These are phyloP conservation scores for Drosophila pandora DNA, from an alignment of 1,140 invertebrate species.

Conservation along the genomic window DNA sequence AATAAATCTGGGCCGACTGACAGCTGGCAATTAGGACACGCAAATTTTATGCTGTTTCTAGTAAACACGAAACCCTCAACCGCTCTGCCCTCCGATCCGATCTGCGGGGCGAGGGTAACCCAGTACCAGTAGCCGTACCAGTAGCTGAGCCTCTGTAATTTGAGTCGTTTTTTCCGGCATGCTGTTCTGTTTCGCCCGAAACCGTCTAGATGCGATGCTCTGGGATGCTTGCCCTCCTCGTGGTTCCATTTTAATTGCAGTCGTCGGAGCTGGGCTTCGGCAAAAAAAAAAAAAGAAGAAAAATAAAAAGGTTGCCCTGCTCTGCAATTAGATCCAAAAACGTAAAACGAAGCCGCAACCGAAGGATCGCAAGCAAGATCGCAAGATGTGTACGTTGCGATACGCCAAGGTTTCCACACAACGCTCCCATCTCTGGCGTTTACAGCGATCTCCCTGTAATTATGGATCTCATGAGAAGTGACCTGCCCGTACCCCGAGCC, in stretches of 20 bases:
- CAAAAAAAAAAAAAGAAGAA: conserved; percentile 19
- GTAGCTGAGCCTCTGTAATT: conserved; percentile 61
- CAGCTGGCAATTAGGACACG: conserved; percentile 68
- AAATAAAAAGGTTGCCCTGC: conserved; percentile 55
- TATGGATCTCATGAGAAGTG: conserved; percentile 53
- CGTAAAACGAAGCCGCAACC: conserved; percentile 74
- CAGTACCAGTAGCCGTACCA: conserved; percentile 38
- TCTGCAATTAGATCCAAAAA: conserved; percentile 78
- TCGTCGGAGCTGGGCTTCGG: conserved; percentile 39
- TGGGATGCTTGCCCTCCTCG: conserved; percentile 50
- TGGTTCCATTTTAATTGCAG: conserved; percentile 81
- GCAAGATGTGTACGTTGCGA: conserved; percentile 57
- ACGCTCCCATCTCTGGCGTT: conserved; percentile 24
- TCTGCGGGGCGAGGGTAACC: conserved; percentile 32
- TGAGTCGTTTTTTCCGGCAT: conserved; percentile 79
- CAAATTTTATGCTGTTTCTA: conserved; percentile 65
- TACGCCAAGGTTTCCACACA: conserved; percentile 29
- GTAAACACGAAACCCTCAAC: conserved; percentile 60
- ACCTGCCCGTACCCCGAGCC: conserved; percentile 45
- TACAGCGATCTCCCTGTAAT: conserved; percentile 53
- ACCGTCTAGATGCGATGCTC: conserved; percentile 28
- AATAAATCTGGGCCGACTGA: conserved; percentile 28
- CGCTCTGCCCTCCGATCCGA: conserved; percentile 7
- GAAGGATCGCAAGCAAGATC: conserved; percentile 73
- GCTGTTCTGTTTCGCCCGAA: conserved; percentile 56